Percentiles rank a stretch among this genome's conserved stretches.
These are phyloP conservation scores for Marasmarcha lunaedactyla DNA, from an alignment of 2,888 invertebrate genomes.

Conservation along the genomic window DNA sequence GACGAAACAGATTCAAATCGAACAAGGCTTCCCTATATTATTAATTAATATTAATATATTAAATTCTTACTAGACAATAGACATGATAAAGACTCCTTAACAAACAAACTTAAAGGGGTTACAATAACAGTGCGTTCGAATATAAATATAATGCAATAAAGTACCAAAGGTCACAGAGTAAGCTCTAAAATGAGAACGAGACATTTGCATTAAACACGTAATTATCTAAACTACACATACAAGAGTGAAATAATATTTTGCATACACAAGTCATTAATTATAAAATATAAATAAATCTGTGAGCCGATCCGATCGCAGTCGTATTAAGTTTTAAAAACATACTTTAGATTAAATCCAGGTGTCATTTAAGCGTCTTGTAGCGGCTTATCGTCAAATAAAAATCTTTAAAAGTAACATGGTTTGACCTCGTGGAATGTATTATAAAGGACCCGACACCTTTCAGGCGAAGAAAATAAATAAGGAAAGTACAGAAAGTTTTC, in stretches of 20 bases:
- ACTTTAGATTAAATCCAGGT: conserved; percentile 55
- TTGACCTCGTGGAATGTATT: conserved; percentile 65
- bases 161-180: conserved; percentile 51
- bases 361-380: conserved; percentile 20
- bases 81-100: conserved; percentile 67
- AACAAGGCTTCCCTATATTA: conserved; percentile 56
- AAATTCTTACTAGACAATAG: conserved; percentile 67
- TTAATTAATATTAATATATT: conserved; percentile 58
- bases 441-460: conserved; percentile 61
- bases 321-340: conserved; percentile 44
- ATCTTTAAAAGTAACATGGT: conserved; percentile 53
- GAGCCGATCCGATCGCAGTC: conserved; percentile 14
- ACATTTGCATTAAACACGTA: conserved; percentile 22
- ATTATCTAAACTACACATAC: conserved; percentile 12
- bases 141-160: conserved; percentile 56
- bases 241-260: conserved; percentile 8
- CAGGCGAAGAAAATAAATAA: conserved; percentile 51
- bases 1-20: conserved; percentile 50
- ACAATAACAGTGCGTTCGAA: conserved; percentile 62
- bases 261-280: conserved; percentile 10
- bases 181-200: conserved; percentile 49
- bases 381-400: conserved; percentile 19
- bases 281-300: conserved; percentile 6
- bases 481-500: conserved; percentile 1
- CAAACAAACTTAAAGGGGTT: conserved; percentile 64